A percentile compares a stretch with the other conserved stretches of the same genome.
phyloP scores from a whole-genome alignment of 2,797 vertebrate genomes.

The Coregonus ussuriensis region DNA sequence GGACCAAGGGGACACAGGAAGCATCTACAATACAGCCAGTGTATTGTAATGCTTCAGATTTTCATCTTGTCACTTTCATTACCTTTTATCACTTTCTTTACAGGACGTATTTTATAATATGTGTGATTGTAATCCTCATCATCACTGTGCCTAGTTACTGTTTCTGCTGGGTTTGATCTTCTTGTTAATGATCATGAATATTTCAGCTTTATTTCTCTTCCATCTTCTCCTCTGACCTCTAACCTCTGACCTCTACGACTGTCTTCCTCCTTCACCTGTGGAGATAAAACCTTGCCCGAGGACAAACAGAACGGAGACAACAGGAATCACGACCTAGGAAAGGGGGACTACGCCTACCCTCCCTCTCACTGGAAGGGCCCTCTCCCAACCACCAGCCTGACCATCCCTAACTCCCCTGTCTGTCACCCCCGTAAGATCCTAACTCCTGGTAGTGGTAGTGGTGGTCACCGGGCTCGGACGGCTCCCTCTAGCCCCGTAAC shows the following conservation, averaged over 20 bases:
- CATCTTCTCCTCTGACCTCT: not conserved
- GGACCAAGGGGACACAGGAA: conserved; percentile 6
- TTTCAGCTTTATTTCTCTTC: not conserved
- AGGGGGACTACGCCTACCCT: conserved; percentile 60
- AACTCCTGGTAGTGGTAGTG: conserved; percentile 4
- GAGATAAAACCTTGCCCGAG: not conserved
- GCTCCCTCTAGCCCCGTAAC: conserved; percentile 39
- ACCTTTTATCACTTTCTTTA: not conserved
- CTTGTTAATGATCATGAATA: not conserved
- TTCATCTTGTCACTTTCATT: not conserved
- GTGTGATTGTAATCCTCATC: no score
- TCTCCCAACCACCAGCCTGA: conserved; percentile 51
- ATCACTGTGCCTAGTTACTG: no score
- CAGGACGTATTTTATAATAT: no score
- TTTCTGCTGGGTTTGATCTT: not conserved
- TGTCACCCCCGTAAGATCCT: conserved; percentile 42
- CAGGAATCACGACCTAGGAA: conserved; percentile 3
- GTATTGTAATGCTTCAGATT: not conserved
- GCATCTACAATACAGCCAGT: not conserved
- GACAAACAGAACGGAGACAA: not conserved
- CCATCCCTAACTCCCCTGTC: conserved; percentile 55
- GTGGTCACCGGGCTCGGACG: conserved; percentile 21
- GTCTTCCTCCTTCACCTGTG: conserved; percentile 11
- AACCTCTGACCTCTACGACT: not conserved
- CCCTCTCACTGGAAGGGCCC: conserved; percentile 44